Conservation (phyloP, 2,888 invertebrate genomes). For the Sesia bembeciformis region DNA sequence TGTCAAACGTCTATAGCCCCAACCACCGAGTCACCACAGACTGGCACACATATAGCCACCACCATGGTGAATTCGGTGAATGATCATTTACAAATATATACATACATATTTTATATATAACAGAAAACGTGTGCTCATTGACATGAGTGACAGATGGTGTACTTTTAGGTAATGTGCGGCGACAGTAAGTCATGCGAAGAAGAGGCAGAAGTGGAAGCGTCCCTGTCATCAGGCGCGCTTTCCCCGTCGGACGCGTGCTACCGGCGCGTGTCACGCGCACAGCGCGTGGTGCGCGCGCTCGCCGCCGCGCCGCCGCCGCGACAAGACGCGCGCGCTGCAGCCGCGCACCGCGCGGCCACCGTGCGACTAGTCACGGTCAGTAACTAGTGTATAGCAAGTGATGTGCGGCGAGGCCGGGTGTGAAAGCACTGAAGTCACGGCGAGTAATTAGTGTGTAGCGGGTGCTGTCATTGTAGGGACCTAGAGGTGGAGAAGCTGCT, state of each 20-base stretch:
- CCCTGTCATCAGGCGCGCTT: constrained; percentile 39
- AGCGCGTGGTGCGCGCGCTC: constrained; percentile 36
- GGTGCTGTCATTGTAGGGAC: neutral
- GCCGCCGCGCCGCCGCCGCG: constrained; percentile 9
- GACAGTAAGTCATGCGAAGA: constrained; percentile 18
- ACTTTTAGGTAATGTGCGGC: constrained; percentile 26
- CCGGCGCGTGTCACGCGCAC: constrained; percentile 41
- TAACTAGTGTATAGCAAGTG: no score
- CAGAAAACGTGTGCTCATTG: no score
- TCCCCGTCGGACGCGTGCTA: constrained; percentile 45
- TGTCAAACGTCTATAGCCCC: no score
- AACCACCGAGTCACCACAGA: no score
- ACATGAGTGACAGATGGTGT: no score
- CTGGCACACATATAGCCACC: no score
- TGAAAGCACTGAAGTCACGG: neutral
- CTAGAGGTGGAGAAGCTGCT: no score
- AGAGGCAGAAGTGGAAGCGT: constrained; percentile 30
- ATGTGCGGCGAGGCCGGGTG: no score
- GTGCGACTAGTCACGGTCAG: neutral
- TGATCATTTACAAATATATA: no score
- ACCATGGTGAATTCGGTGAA: no score
- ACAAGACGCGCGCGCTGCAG: constrained; percentile 14
- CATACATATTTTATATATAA: no score
- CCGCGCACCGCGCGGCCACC: constrained; percentile 10
- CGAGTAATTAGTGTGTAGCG: constrained; percentile 1